These are phyloP conservation scores for Pampus argenteus DNA, from an alignment of 2,797 vertebrate species.

Conservation along the genomic window DNA sequence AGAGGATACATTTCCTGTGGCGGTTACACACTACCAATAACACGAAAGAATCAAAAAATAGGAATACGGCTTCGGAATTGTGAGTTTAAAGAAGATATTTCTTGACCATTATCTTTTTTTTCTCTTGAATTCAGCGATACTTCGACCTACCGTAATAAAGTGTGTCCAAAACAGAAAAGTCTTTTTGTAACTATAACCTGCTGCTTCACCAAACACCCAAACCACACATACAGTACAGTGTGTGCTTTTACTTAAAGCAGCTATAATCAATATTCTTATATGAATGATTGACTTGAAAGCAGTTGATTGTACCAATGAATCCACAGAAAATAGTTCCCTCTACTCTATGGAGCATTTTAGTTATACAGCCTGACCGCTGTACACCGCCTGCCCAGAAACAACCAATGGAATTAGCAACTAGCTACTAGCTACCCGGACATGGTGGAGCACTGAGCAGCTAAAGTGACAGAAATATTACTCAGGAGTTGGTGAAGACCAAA, in stretches of 20 bases:
- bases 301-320: background rate
- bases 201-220: background rate
- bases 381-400: no score
- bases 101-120: background rate
- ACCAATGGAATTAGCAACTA: no score
- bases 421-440: no score
- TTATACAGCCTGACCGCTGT: background rate
- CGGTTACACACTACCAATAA: conserved; percentile 29
- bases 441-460: no score
- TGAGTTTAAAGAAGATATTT: background rate
- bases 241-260: no score
- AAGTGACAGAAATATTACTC: no score
- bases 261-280: background rate
- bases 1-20: conserved; percentile 63
- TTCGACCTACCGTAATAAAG: background rate
- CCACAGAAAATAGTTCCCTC: background rate
- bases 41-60: conserved; percentile 42
- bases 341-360: background rate
- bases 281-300: background rate
- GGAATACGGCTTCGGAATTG: background rate
- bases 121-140: background rate
- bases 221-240: background rate
- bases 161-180: background rate
- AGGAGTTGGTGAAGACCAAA: no score
- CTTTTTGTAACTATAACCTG: no score